A percentile compares a stretch with the other conserved stretches of the same genome.
phyloP scores from a whole-genome alignment of 2,113 vertebrate species.

The Dinomys branickii region DNA sequence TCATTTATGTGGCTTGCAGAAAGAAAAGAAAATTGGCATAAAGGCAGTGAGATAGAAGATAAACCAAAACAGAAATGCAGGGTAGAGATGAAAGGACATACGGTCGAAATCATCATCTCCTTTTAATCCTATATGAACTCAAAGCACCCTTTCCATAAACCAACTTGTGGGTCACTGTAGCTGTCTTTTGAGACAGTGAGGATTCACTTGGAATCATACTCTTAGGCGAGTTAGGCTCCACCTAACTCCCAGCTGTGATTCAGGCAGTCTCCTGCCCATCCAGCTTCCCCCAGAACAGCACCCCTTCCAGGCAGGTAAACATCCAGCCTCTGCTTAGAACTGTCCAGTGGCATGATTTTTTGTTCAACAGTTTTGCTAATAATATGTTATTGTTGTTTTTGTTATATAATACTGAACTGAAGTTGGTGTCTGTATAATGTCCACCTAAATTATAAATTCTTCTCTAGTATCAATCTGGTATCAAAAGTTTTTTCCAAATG shows the following conservation, averaged over 20 bases:
- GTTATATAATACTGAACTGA: neutral
- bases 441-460: neutral
- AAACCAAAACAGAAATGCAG: constrained; percentile 1
- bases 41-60: constrained; percentile 31
- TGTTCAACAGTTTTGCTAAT: neutral
- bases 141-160: neutral
- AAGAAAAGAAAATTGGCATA: neutral
- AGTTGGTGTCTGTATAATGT: neutral
- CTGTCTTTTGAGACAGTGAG: neutral
- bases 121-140: neutral
- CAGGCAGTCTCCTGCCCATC: neutral
- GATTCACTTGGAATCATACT: neutral
- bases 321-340: neutral
- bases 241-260: neutral
- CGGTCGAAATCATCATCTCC: neutral
- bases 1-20: neutral
- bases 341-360: neutral
- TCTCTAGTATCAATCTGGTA: neutral
- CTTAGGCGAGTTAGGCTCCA: neutral
- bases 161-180: neutral
- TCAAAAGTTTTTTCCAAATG: constrained; percentile 7
- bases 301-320: neutral
- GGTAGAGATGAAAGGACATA: constrained; percentile 48
- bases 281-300: neutral
- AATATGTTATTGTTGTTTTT: neutral